Conservation (phyloP, 2,113 vertebrate genomes). For the Eleginops maclovinus region DNA sequence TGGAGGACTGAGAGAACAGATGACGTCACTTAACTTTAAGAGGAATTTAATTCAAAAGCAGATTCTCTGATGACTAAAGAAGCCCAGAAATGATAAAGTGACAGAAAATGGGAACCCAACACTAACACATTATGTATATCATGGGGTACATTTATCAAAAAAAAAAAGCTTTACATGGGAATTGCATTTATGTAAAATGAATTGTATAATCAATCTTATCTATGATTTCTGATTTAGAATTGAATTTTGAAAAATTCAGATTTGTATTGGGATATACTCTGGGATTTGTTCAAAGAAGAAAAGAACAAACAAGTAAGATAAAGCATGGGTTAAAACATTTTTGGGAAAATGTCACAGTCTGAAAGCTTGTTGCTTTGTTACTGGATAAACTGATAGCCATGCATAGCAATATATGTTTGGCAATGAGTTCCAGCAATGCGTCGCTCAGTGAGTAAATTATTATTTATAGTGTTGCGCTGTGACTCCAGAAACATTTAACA, state of each 20-base stretch:
- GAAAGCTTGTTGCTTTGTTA: too few relatives aligned
- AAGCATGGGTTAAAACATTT: not conserved
- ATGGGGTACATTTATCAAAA: not conserved
- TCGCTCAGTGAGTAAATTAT: slow-evolving; percentile 5
- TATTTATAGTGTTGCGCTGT: slow-evolving; percentile 2
- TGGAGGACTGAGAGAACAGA: slow-evolving; percentile 6
- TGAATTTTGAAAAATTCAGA: too few relatives aligned
- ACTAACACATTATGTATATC: not conserved
- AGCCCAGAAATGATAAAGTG: not conserved
- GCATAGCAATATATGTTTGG: not conserved
- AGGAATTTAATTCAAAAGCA: not conserved
- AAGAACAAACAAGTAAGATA: not conserved
- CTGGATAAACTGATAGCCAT: not conserved
- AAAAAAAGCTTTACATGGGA: not conserved
- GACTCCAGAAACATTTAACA: slow-evolving; percentile 9
- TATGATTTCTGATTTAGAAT: not conserved
- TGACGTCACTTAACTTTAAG: not conserved
- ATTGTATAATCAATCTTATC: not conserved
- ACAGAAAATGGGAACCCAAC: not conserved
- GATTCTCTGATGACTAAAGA: not conserved
- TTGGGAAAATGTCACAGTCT: not conserved
- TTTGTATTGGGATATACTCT: too few relatives aligned
- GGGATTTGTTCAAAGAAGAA: not conserved
- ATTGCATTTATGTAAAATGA: not conserved
- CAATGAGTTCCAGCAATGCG: not conserved